These are phyloP conservation scores for Micropoecilia bifurca DNA, from an alignment of 2,797 vertebrate genomes.

Conservation along the genomic window DNA sequence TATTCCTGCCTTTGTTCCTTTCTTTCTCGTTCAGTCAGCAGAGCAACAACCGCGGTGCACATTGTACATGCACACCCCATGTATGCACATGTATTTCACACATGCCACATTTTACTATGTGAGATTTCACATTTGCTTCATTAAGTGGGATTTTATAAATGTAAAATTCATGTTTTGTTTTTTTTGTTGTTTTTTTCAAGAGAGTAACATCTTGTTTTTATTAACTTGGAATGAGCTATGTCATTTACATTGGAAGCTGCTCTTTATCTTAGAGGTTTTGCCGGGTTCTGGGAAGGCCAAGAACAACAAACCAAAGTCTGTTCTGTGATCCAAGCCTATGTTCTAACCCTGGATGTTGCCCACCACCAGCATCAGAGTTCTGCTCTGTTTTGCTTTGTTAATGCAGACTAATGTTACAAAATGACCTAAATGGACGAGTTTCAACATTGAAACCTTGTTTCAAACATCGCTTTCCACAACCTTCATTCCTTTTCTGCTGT, in stretches of 20 bases:
- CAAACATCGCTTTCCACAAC: not conserved
- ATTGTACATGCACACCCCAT: not conserved
- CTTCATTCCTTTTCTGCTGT: not conserved
- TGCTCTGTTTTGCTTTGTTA: not conserved
- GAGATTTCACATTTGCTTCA: conserved; percentile 1
- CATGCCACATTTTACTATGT: not conserved
- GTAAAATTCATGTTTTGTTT: not conserved
- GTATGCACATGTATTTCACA: not conserved
- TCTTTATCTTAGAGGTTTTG: conserved; percentile 4
- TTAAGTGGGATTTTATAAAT: not conserved
- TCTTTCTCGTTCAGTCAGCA: not conserved
- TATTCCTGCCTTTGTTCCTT: not conserved
- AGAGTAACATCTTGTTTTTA: not conserved
- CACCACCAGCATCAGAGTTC: not conserved
- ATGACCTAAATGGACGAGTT: not conserved
- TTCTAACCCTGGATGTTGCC: not conserved
- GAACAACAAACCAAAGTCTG: conserved; percentile 1
- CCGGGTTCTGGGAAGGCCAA: not conserved
- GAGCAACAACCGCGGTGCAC: not conserved
- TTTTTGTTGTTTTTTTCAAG: not conserved
- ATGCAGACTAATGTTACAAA: not conserved
- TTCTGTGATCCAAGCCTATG: not conserved
- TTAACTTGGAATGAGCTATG: not conserved
- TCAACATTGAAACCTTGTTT: not conserved
- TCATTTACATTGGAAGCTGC: not conserved